These are phyloP conservation scores for Girardinus metallicus DNA, from an alignment of 2,797 vertebrate genomes.

Conservation along the genomic window DNA sequence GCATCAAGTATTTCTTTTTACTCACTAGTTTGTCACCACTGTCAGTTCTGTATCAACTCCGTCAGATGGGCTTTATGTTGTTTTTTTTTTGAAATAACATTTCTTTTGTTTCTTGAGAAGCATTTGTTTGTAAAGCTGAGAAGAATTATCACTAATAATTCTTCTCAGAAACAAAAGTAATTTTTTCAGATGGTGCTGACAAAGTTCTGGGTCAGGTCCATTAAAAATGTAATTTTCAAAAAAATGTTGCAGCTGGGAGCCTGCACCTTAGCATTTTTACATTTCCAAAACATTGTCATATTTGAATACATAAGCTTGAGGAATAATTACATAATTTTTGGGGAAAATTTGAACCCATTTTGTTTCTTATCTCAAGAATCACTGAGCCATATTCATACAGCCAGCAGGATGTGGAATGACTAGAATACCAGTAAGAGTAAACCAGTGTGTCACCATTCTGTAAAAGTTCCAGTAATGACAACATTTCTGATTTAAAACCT, in stretches of 20 bases:
- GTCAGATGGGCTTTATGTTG: not conserved
- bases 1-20: too few species aligned
- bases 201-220: too few species aligned
- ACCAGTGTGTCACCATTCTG: not conserved
- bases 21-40: not conserved
- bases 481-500: not conserved
- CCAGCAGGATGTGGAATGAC: not conserved
- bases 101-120: not conserved
- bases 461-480: not conserved
- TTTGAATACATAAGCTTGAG: not conserved
- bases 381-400: not conserved
- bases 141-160: not conserved
- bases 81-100: not conserved
- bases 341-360: not conserved
- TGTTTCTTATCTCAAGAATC: not conserved
- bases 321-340: not conserved
- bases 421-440: not conserved
- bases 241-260: not conserved
- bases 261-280: not conserved
- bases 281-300: conserved; percentile 4
- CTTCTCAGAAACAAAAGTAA: too few species aligned
- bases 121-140: not conserved
- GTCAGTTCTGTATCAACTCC: not conserved
- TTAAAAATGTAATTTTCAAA: not conserved
- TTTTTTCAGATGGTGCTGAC: too few species aligned